Conservation (phyloP, 92 coral and sea anemone species). For the Palythoa heliodiscus region DNA sequence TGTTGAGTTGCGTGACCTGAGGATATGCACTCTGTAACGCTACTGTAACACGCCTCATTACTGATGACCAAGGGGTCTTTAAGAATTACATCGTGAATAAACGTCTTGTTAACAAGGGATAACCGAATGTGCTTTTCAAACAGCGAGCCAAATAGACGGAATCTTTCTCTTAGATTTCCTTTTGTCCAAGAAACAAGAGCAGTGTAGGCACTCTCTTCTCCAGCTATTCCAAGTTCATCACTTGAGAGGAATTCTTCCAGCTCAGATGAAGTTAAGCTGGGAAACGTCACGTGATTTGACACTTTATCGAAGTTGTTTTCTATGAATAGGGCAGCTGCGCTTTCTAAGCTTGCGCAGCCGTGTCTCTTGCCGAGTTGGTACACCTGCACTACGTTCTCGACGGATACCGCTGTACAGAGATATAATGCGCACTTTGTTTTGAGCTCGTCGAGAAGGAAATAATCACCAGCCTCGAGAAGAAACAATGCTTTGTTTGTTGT, state of each 20-base stretch:
- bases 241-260: constrained; percentile 12
- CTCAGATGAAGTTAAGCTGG: neutral
- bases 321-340: neutral
- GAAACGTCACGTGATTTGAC: neutral
- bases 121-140: constrained; percentile 18
- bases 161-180: neutral
- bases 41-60: neutral
- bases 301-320: constrained; percentile 16
- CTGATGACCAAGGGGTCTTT: constrained; percentile 5
- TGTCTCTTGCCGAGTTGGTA: constrained; percentile 1
- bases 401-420: neutral
- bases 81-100: constrained; percentile 14
- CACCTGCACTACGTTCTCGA: neutral
- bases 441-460: constrained; percentile 14
- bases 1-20: neutral
- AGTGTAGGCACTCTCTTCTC: neutral
- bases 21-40: neutral
- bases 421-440: neutral
- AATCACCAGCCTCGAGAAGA: constrained; percentile 14
- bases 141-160: neutral
- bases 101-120: neutral
- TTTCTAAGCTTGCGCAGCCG: neutral
- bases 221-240: neutral
- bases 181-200: constrained; percentile 1
- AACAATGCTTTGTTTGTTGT: neutral